phyloP scores from a whole-genome alignment of 2,888 invertebrate species.

The Melinaea marsaeus region DNA sequence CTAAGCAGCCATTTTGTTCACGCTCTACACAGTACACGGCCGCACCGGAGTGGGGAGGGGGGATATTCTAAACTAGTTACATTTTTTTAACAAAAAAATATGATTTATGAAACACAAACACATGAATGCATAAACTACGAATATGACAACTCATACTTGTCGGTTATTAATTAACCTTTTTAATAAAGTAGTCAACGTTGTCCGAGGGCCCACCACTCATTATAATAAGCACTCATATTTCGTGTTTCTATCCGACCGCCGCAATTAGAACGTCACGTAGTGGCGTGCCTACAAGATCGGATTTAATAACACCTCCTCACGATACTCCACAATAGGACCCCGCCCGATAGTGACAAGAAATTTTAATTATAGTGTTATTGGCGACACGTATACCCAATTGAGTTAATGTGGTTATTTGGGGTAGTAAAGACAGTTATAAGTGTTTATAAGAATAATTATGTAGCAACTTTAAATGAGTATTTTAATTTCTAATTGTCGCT shows the following conservation, averaged over 20 bases:
- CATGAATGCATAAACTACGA: background rate
- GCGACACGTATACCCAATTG: background rate
- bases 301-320: conserved; percentile 61
- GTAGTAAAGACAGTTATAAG: no score
- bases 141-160: background rate
- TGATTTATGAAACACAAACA: background rate
- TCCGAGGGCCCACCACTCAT: conserved; percentile 24
- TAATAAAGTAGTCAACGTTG: conserved; percentile 26
- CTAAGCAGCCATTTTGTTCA: conserved; percentile 40
- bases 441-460: no score
- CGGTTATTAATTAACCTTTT: conserved; percentile 13
- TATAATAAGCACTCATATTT: conserved; percentile 30
- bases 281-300: conserved; percentile 62
- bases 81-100: conserved; percentile 10
- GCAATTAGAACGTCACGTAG: conserved; percentile 44
- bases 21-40: conserved; percentile 31
- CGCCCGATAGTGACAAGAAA: conserved; percentile 43
- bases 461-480: no score
- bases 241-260: conserved; percentile 29
- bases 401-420: background rate
- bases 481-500: no score
- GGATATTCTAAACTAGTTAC: conserved; percentile 28
- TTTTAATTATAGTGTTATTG: conserved; percentile 38
- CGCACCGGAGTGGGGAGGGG: conserved; percentile 16
- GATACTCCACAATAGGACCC: conserved; percentile 49